Conservation (phyloP, 2,113 vertebrate genomes). For the Chauna torquata region DNA sequence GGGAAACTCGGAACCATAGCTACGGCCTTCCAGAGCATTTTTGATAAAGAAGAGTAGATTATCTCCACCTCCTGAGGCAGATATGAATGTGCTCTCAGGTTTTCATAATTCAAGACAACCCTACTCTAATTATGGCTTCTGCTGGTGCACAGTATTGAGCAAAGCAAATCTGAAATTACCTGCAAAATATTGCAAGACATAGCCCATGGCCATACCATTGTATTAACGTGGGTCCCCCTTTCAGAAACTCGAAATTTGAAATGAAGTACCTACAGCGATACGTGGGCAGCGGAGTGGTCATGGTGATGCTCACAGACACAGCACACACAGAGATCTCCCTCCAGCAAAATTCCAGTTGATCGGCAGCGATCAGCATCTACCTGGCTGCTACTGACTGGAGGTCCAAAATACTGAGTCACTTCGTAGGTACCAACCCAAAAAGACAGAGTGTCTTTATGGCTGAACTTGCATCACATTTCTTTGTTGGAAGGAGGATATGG, state of each 20-base stretch:
- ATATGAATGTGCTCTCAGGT: not conserved
- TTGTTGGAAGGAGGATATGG: not conserved
- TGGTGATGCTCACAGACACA: rapidly evolving
- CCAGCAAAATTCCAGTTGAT: not conserved
- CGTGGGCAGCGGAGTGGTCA: not conserved
- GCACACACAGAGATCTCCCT: not conserved
- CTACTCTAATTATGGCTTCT: not conserved
- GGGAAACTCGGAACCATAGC: not conserved
- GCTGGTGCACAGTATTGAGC: rapidly evolving
- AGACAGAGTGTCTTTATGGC: not conserved
- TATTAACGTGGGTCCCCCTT: not conserved
- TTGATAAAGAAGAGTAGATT: not conserved
- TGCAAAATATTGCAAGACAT: not conserved
- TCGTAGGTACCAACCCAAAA: rapidly evolving
- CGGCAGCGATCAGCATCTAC: not conserved
- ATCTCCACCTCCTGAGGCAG: not conserved
- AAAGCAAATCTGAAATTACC: rapidly evolving
- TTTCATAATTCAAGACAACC: not conserved
- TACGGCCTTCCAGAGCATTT: not conserved
- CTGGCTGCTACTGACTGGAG: not conserved
- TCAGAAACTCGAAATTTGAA: not conserved
- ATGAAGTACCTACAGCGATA: rapidly evolving
- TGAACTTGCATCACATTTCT: not conserved
- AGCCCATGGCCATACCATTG: not conserved
- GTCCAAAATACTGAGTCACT: rapidly evolving